Base-by-base conservation (phyloP, 2,113 vertebrate genomes). In the Hypanus sabinus region DNA sequence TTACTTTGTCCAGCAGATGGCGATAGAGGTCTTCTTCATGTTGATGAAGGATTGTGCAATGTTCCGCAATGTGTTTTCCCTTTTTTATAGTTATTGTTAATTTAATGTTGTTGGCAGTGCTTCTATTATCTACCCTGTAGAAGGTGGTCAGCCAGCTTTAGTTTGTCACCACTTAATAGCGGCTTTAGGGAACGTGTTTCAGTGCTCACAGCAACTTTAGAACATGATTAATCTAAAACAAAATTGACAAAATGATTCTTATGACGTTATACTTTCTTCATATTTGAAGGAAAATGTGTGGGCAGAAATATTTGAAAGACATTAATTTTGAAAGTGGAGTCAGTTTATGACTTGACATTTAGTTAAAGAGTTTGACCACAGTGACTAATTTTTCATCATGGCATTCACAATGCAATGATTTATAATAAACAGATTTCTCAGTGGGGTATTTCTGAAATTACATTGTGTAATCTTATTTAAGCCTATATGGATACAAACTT, bases 1-100 rank as follows among this genome's bases (percentile, higher is more conserved):
- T 90, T 71, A 38, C 24, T 93, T 73, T 73, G 71, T 73, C 33
- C 91, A 75, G 91, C 27, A 93, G 91, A 55, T 93, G 91, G 91
- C 91, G 27, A 93, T 46, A 73, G 16, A 73, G 38, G 91, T 73
- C 38, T 33, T n/a, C 57, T 33, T 90, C 20, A 18, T n/a, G 5
- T 60, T 7, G 30, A 90, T 65, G 85, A 65, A 90, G 12, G 30
- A n/a, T 90, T 90, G 60, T 90, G 85, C 57, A 68, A 33, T 12
- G 60, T 90, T 36, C 57, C 20, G 3, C 18, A 90, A 65, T 22
- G 65, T 65, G 27, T 68, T 90, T 90, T 65, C 14, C 6, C 60
- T 8, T 33, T 90, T 60, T 65, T 20, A 46, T n/a, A 90, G 16
- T 90, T 88, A 18, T 16, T 65, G 85, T 65, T 68, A 65, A 90